phyloP scores from a whole-genome alignment of 2,113 vertebrate genomes.

The Manacus vitellinus region DNA sequence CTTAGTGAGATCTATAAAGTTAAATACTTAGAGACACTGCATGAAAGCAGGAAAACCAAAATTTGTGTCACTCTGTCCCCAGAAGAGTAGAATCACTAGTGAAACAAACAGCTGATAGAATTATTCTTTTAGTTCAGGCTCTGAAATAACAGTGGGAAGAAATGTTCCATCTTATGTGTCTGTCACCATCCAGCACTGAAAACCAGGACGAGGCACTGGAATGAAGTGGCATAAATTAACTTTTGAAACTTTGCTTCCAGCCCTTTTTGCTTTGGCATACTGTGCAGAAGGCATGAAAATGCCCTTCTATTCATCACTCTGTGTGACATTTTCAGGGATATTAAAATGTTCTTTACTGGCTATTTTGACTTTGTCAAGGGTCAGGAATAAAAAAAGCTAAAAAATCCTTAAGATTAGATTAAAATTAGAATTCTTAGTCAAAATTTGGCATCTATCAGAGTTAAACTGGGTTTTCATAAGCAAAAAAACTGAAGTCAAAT shows the following conservation, averaged over 20 bases:
- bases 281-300: slow-evolving; percentile 2
- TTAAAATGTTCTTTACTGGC: background rate
- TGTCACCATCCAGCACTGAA: background rate
- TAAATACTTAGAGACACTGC: background rate
- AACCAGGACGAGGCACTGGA: background rate
- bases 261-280: background rate
- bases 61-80: background rate
- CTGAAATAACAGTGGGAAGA: background rate
- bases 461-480: background rate
- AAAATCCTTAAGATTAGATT: background rate
- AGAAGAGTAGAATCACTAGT: background rate
- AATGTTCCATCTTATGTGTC: background rate
- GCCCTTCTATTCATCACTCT: background rate
- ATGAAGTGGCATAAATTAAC: slow-evolving; percentile 5
- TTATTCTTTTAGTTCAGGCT: background rate
- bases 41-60: background rate
- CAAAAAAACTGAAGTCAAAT: background rate
- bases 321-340: background rate
- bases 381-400: background rate
- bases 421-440: background rate
- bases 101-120: background rate
- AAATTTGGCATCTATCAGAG: background rate
- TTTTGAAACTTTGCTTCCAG: slow-evolving; percentile 44
- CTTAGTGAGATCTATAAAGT: background rate
- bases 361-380: slow-evolving; percentile 2